phyloP scores from a whole-genome alignment of 2,888 invertebrate genomes.

The Nineta flava region DNA sequence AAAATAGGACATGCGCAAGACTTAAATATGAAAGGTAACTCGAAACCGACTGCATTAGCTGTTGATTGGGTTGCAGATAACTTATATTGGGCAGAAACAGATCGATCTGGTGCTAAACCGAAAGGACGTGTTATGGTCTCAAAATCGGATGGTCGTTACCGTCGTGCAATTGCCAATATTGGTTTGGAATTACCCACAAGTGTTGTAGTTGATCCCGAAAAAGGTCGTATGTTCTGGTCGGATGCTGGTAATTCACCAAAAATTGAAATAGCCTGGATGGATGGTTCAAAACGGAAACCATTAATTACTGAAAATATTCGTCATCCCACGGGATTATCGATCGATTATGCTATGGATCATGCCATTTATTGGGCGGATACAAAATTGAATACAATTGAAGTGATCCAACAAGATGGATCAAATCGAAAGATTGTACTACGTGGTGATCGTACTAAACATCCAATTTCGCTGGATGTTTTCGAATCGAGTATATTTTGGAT shows the following conservation, averaged over 20 bases:
- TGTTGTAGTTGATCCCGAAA: conserved; percentile 71
- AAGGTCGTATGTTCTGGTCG: conserved; percentile 84
- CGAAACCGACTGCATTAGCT: conserved; percentile 76
- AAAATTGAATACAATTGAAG: conserved; percentile 80
- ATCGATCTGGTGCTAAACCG: conserved; percentile 55
- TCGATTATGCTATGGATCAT: conserved; percentile 82
- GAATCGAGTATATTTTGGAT: conserved; percentile 88
- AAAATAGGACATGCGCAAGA: conserved; percentile 77
- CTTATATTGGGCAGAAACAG: conserved; percentile 85
- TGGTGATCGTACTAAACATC: conserved; percentile 62
- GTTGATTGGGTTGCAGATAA: conserved; percentile 91
- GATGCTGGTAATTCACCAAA: conserved; percentile 84
- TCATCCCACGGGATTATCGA: conserved; percentile 75
- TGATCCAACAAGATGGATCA: conserved; percentile 66
- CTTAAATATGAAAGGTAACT: conserved; percentile 65
- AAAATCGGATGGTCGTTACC: conserved; percentile 76
- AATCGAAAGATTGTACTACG: conserved; percentile 53
- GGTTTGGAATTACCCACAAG: conserved; percentile 79
- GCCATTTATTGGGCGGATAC: conserved; percentile 92
- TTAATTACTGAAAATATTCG: conserved; percentile 68
- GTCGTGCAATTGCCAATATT: conserved; percentile 59
- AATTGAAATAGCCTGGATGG: conserved; percentile 94
- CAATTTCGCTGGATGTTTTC: conserved; percentile 82
- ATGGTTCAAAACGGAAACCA: conserved; percentile 72
- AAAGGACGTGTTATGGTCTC: conserved; percentile 74